Evolutionary conservation across 2,113 vertebrate species (phyloP), one percentile per base, ranked within the genome.

Genomic region (Cariama cristata): DNA sequence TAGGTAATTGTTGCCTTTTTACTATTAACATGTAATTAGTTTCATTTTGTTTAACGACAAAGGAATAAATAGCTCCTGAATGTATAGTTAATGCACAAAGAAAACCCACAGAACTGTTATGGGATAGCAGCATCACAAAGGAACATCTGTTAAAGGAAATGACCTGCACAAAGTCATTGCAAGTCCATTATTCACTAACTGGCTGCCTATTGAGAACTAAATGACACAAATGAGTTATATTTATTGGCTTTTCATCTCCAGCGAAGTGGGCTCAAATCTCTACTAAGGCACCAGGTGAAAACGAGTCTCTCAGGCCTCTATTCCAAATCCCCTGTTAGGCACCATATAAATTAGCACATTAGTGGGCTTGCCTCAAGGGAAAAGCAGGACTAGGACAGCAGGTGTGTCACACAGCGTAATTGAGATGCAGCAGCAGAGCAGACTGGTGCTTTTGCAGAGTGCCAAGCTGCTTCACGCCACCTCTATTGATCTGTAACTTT

Each of bases 81-180:
- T 32, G 24, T 23, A 71, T 6, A 71, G 38, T 68, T 89, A 89
- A 87, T 14, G 21, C 44, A 72, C 27, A 89, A 91, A 95, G 60
- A 64, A 86, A 93, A 56, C 17, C 30, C 22, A 53, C 38, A 75
- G 45, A 90, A 72, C 12, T 17, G n/a, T 76, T 73, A 55, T 5
- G 49, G 67, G 40, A 90, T 67, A 79, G 68, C 47, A 92, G 69
- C 64, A 75, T 88, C 79, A 95, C 83, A 91, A 93, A 84, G 68
- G 92, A 91, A 64, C 94, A 92, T 95, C 95, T 97, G 90, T 80
- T 97, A 87, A 92, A 91, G 79, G 86, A 96, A 97, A 89, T 63
- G 73, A 95, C 91, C 64, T 89, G 66, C 60, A 68, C 92, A 87
- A 95, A 95, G 90, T 84, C 96, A 71, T 83, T 56, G 56, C 56